Conservation (phyloP, 2,888 invertebrate genomes). For the Euclidia mi region DNA sequence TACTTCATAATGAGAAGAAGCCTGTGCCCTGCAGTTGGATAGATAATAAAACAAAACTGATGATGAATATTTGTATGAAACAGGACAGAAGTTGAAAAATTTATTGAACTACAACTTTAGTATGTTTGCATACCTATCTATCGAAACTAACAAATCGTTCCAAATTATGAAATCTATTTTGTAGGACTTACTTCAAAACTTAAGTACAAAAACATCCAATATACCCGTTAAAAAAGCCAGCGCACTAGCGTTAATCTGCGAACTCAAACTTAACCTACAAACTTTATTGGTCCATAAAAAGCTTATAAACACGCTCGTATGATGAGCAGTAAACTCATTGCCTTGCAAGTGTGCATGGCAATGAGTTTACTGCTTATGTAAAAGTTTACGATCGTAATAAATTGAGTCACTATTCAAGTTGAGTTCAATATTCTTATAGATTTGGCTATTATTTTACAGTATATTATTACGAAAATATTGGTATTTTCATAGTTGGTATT, state of each 20-base stretch:
- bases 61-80: too few relatives aligned
- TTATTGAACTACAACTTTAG: too few relatives aligned
- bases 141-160: background rate
- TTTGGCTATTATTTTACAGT: too few relatives aligned
- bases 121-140: too few relatives aligned
- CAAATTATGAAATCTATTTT: too few relatives aligned
- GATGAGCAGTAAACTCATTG: too few relatives aligned
- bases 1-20: too few relatives aligned
- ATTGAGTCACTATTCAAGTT: slow-evolving; percentile 9
- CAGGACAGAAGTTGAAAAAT: too few relatives aligned
- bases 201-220: background rate
- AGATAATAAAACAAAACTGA: too few relatives aligned
- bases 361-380: slow-evolving; percentile 27
- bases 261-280: slow-evolving; percentile 32
- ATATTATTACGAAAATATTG: too few relatives aligned
- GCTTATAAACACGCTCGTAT: slow-evolving; percentile 33
- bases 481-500: too few relatives aligned
- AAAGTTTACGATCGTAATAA: slow-evolving; percentile 42
- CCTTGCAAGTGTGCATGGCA: slow-evolving; percentile 29
- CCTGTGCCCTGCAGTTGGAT: too few relatives aligned
- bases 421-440: slow-evolving; percentile 6
- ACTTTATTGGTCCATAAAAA: slow-evolving; percentile 42
- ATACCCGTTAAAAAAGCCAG: slow-evolving; percentile 8
- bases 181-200: slow-evolving; percentile 4
- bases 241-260: slow-evolving; percentile 7